Base-by-base conservation (phyloP, 2,888 invertebrate genomes). In the Timema podura region DNA sequence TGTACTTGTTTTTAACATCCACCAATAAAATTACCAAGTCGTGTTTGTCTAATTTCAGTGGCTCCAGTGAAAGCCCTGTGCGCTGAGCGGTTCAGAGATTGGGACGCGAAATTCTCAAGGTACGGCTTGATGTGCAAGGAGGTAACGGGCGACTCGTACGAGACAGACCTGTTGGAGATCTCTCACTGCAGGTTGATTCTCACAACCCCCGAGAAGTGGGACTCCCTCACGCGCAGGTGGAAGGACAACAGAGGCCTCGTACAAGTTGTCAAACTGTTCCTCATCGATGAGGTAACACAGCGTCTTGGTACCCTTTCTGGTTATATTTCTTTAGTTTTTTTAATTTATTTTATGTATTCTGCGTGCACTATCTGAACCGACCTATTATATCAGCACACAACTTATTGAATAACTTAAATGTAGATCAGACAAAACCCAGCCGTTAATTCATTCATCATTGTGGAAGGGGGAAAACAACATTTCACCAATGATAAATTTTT, bases 121-220 rank as follows among this genome's bases (percentile, higher is more conserved):
- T 77, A 89, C 8, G 89, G 89, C 0, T 76, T 91, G 3, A 80
- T 84, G 44, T 89, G 89, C 75, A 84, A 88, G 65, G 89, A 91
- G 78, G 85, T 91, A 0, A 93, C 93, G 0, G 92, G 93, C 0
- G 93, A 93, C 77, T 88, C 87, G n/a, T 88, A 91, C 69, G 77
- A 82, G 11, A 83, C 87, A 8, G 89, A 91, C 75, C 86, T 87
- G 54, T 74, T 74, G 65, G 70, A 72, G 57, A 76, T 84, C 7
- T 73, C 76, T 45, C 76, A 81, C 72, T 82, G 81, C 71, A 86
- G 91, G 77, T 81, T 90, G 65, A 87, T 93, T 76, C 86, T 92
- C 76, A 91, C 92, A 5, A 93, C 93, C 0, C 93, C 93, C 0
- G 93, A 93, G 80, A 93, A 93, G 81, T 93, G 92, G 92, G 93